Evolutionary conservation across 2,113 vertebrate species (phyloP).

Genomic region (Ptilorrhoa leucosticta): DNA sequence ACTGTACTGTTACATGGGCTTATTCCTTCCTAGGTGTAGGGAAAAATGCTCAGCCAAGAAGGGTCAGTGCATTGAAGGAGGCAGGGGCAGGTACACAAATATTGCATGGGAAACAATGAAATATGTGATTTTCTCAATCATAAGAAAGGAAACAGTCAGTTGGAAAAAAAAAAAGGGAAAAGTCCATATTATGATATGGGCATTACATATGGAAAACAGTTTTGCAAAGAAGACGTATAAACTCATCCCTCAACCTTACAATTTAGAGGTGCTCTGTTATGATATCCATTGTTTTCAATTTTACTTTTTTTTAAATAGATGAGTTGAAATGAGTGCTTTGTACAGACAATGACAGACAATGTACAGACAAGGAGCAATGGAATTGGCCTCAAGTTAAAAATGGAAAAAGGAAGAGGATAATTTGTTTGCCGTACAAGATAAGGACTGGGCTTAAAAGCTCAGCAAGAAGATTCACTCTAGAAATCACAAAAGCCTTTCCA

Average conservation of each 20-base stretch:
- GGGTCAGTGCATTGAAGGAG: not conserved
- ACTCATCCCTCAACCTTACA: not conserved
- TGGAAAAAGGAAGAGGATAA: not conserved
- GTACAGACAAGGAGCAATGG: not conserved
- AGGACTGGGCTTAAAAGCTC: not conserved
- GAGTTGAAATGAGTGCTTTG: not conserved
- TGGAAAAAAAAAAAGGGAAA: not conserved
- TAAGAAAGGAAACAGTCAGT: not conserved
- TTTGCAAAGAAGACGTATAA: not conserved
- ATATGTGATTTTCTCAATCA: not conserved
- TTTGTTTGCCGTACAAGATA: not conserved
- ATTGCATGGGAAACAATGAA: not conserved
- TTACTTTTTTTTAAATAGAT: not conserved
- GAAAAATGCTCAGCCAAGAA: not conserved
- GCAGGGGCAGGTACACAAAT: not conserved
- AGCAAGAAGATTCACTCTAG: not conserved
- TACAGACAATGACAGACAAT: too few relatives aligned
- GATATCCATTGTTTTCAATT: not conserved
- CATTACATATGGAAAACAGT: not conserved
- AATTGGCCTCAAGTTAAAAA: not conserved
- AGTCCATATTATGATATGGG: not conserved
- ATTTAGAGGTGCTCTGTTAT: not conserved
- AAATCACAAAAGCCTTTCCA: not conserved
- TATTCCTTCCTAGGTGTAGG: not conserved
- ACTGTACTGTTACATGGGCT: not conserved